phyloP scores from a whole-genome alignment of 2,888 invertebrate genomes.

The Pelosia muscerda region DNA sequence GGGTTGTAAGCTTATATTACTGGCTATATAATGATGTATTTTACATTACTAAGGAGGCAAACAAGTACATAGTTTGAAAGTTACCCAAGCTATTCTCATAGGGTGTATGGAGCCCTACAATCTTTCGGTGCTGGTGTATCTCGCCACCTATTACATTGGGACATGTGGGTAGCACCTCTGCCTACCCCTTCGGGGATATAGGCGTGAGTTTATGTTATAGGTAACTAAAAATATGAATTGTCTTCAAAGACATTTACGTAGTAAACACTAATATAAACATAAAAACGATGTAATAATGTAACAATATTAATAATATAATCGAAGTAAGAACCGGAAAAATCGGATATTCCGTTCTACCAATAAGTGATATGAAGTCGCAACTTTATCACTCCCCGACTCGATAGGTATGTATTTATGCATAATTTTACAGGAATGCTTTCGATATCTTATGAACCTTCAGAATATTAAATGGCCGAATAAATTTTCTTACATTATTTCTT shows the following conservation, averaged over 20 bases:
- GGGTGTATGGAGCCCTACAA: neutral
- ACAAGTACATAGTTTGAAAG: neutral
- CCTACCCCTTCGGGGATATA: too few species aligned
- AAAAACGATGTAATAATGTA: neutral
- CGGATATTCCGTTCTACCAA: constrained; percentile 18
- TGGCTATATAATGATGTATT: neutral
- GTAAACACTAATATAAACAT: too few species aligned
- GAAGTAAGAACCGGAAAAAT: neutral
- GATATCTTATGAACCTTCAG: constrained; percentile 47
- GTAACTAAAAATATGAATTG: too few species aligned
- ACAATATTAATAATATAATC: neutral
- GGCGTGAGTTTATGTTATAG: too few species aligned
- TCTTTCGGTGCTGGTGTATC: neutral
- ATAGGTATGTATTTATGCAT: constrained; percentile 45
- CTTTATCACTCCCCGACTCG: constrained; percentile 30
- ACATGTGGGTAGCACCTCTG: too few species aligned
- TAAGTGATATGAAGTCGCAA: constrained; percentile 24
- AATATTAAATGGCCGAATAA: constrained; percentile 52
- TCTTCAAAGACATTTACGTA: too few species aligned
- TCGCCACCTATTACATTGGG: too few species aligned
- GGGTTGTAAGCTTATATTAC: too few species aligned
- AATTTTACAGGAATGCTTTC: constrained; percentile 46
- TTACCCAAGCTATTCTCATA: neutral
- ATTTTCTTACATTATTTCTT: constrained; percentile 51
- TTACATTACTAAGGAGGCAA: neutral